Conservation (phyloP, 2,113 vertebrate species). For the Myrmophylax atrothorax region DNA sequence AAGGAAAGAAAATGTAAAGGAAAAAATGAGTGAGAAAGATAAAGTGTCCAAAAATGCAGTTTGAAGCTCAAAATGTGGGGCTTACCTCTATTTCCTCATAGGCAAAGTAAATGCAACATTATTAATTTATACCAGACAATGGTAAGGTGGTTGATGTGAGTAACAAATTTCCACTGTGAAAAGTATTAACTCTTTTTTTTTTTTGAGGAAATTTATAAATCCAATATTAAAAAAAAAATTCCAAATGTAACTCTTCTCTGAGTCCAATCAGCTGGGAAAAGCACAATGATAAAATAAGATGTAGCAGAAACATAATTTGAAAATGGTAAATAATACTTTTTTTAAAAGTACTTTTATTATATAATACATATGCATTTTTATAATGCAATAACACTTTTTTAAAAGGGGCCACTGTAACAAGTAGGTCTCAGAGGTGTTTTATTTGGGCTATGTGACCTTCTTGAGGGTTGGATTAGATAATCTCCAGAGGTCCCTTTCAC, state of each 20-base stretch:
- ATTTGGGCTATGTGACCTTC: neutral
- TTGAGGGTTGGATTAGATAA: neutral
- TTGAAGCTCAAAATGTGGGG: neutral
- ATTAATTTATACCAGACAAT: neutral
- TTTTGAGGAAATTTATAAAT: neutral
- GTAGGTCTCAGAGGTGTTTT: neutral
- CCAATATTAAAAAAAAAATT: neutral
- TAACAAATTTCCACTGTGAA: neutral
- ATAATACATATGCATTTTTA: neutral
- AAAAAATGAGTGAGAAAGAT: neutral
- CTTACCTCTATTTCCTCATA: neutral
- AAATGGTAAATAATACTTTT: neutral
- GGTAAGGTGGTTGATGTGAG: neutral
- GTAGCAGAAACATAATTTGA: neutral
- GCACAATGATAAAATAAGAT: neutral
- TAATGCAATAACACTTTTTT: accelerated
- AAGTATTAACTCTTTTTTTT: neutral
- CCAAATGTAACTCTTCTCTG: neutral
- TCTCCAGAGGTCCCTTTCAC: neutral
- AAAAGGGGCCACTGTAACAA: neutral
- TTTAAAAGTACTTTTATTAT: neutral
- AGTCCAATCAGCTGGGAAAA: neutral
- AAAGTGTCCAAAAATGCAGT: neutral
- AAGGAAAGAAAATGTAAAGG: neutral
- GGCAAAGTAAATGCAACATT: neutral